Evolutionary conservation across 2,113 vertebrate genomes (phyloP).

Genomic region (Ciconia stormi): DNA sequence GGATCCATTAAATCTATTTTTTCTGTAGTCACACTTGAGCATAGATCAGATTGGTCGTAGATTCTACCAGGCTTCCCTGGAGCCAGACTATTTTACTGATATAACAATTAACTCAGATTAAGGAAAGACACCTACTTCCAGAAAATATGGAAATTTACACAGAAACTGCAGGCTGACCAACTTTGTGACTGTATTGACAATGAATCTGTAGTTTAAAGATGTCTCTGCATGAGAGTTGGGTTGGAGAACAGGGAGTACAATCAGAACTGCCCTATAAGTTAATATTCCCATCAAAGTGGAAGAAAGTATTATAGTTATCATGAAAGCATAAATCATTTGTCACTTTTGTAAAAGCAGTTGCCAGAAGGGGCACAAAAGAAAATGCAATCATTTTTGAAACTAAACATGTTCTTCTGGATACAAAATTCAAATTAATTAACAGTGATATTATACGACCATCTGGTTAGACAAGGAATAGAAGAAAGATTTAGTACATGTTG

Average conservation of each 20-base stretch:
- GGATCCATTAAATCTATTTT: not conserved
- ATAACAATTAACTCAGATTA: not conserved
- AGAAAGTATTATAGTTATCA: not conserved
- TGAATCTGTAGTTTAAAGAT: not conserved
- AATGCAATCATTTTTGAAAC: not conserved
- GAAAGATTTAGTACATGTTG: not conserved
- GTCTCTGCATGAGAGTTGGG: not conserved
- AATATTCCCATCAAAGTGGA: not conserved
- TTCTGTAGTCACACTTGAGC: not conserved
- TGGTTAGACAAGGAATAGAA: constrained; percentile 16
- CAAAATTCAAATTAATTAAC: constrained; percentile 45
- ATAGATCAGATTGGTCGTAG: not conserved
- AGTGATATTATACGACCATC: not conserved
- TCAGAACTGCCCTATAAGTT: not conserved
- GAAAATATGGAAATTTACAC: not conserved
- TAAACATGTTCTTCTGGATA: not conserved
- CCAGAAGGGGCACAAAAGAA: not conserved
- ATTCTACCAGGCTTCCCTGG: not conserved
- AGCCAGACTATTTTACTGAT: not conserved
- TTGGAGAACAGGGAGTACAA: not conserved
- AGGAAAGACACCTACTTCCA: not conserved
- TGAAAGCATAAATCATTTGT: not conserved
- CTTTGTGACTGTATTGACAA: not conserved
- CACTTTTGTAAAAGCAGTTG: not conserved
- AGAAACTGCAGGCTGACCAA: not conserved